phyloP scores from a whole-genome alignment of 92 coral and sea anemone species.

The Nematostella vectensis region DNA sequence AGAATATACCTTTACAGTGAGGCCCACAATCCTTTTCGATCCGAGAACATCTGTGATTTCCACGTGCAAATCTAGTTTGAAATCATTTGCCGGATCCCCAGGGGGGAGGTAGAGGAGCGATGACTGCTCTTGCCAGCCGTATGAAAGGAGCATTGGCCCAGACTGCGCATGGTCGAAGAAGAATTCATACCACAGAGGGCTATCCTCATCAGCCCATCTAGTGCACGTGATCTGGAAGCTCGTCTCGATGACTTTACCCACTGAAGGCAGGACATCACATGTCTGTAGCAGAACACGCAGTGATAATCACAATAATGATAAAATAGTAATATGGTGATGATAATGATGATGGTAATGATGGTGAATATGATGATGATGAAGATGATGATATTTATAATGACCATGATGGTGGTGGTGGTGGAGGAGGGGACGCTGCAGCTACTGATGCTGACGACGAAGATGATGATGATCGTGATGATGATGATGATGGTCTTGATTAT shows the following conservation, averaged over 20 bases:
- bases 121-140: slow-evolving; percentile 43
- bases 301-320: too few species aligned
- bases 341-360: too few species aligned
- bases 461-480: too few species aligned
- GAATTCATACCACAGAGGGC: slow-evolving; percentile 70
- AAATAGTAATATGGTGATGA: too few species aligned
- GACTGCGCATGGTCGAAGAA: slow-evolving; percentile 26
- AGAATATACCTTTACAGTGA: too few species aligned
- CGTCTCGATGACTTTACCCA: slow-evolving; percentile 39
- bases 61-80: slow-evolving; percentile 27
- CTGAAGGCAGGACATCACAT: slow-evolving; percentile 41
- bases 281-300: too few species aligned
- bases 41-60: slow-evolving; percentile 54
- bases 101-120: slow-evolving; percentile 32
- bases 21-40: slow-evolving; percentile 18
- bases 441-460: too few species aligned
- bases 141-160: slow-evolving; percentile 35
- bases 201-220: slow-evolving; percentile 63
- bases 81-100: slow-evolving; percentile 29
- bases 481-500: too few species aligned
- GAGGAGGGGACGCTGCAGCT: too few species aligned
- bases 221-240: slow-evolving; percentile 40
- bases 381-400: too few species aligned
- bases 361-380: too few species aligned
- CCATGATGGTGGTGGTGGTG: too few species aligned